phyloP scores from a whole-genome alignment of 2,113 vertebrate genomes.

The Hippolais icterina region DNA sequence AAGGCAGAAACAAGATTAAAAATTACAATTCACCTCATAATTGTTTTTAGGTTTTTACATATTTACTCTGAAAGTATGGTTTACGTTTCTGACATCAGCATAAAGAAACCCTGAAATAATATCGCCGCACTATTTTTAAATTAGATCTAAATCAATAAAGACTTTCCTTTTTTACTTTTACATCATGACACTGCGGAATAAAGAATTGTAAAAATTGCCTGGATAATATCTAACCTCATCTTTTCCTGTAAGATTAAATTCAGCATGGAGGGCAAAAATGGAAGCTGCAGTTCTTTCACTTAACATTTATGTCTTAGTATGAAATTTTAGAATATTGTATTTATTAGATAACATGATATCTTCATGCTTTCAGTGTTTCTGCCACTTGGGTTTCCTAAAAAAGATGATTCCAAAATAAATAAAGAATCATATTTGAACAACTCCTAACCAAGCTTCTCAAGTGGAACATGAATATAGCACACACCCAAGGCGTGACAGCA shows the following conservation, averaged over 20 bases:
- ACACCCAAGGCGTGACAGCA: neutral
- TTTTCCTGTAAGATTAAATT: neutral
- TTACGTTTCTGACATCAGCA: neutral
- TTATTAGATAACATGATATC: neutral
- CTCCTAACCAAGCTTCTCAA: neutral
- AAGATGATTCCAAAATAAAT: neutral
- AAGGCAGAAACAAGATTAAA: neutral
- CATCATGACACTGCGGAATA: neutral
- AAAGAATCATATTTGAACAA: neutral
- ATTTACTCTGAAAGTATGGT: neutral
- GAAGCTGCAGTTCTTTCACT: constrained; percentile 10
- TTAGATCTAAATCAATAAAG: neutral
- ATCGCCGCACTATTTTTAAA: neutral
- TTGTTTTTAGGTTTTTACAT: neutral
- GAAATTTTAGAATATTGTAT: constrained; percentile 9
- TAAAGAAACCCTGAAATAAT: neutral
- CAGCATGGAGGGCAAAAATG: neutral
- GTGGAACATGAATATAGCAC: neutral
- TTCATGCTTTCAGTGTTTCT: neutral
- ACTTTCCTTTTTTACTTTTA: neutral
- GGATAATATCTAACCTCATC: constrained; percentile 19
- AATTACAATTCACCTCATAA: neutral
- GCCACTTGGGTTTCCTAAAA: neutral
- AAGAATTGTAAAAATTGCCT: neutral
- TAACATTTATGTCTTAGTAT: neutral